phyloP scores from a whole-genome alignment of 2,113 vertebrate genomes.

The Calidris pugnax region DNA sequence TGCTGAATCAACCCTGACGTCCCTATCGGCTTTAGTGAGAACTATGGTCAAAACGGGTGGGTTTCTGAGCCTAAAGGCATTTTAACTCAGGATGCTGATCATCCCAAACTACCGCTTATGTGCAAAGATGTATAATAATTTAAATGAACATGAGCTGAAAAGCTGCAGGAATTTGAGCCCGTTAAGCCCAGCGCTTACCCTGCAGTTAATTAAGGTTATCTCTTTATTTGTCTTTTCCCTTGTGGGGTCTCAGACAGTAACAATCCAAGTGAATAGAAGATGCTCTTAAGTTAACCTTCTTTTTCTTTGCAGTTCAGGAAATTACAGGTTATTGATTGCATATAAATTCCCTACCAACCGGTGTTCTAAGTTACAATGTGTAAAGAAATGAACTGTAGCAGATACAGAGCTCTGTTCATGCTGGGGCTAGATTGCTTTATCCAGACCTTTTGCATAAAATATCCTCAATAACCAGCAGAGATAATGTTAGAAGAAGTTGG shows the following conservation, averaged over 20 bases:
- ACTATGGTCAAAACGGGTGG: neutral
- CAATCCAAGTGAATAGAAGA: neutral
- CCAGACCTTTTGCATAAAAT: neutral
- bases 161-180: conserved; percentile 1
- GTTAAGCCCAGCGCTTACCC: neutral
- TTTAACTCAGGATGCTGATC: neutral
- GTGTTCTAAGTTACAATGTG: neutral
- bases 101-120: neutral
- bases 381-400: neutral
- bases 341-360: neutral
- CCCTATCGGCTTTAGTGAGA: neutral
- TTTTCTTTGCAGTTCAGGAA: neutral
- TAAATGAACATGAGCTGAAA: neutral
- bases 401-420: neutral
- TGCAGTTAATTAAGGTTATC: conserved; percentile 37
- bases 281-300: neutral
- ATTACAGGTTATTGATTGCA: neutral
- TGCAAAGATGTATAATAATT: neutral
- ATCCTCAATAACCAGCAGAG: neutral
- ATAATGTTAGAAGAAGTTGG: neutral
- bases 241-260: neutral
- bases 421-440: neutral
- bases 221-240: conserved; percentile 10
- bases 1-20: neutral
- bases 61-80: neutral